These are phyloP conservation scores for Mirounga angustirostris DNA, from an alignment of 2,113 vertebrate genomes.

Conservation along the genomic window DNA sequence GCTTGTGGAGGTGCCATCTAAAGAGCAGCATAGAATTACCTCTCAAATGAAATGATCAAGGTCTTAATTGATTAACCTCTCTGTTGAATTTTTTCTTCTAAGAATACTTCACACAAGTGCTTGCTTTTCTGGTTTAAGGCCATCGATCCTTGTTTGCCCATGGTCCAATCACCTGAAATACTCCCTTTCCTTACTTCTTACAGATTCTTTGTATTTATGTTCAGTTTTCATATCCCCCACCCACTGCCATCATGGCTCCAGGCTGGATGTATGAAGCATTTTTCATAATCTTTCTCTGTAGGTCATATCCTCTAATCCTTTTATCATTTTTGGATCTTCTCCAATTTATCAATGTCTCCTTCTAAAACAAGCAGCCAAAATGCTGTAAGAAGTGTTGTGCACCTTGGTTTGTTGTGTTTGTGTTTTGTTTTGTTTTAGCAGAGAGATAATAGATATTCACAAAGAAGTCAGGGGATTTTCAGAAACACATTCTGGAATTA, in stretches of 20 bases:
- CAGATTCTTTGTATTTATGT: slow-evolving; percentile 23
- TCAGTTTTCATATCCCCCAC: slow-evolving; percentile 52
- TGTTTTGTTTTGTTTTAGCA: slow-evolving; percentile 64
- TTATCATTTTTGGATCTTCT: slow-evolving; percentile 79
- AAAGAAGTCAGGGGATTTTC: slow-evolving; percentile 71
- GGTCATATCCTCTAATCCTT: slow-evolving; percentile 80
- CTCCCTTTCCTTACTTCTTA: slow-evolving; percentile 39
- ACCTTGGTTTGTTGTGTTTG: not conserved
- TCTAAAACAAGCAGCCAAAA: slow-evolving; percentile 76
- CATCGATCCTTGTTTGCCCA: slow-evolving; percentile 10
- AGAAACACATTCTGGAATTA: slow-evolving; percentile 74
- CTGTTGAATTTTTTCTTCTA: slow-evolving; percentile 4
- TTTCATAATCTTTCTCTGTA: slow-evolving; percentile 81
- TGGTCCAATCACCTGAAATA: slow-evolving; percentile 43
- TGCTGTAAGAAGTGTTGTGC: slow-evolving; percentile 54
- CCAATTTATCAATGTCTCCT: slow-evolving; percentile 81
- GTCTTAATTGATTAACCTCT: not conserved
- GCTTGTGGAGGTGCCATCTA: not conserved
- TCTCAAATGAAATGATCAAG: not conserved
- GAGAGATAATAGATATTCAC: slow-evolving; percentile 69
- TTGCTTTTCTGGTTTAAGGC: slow-evolving; percentile 30
- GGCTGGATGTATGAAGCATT: slow-evolving; percentile 68
- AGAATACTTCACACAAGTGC: not conserved
- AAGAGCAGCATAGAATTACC: not conserved
- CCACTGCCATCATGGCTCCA: slow-evolving; percentile 49